Base-by-base conservation (phyloP, 2,797 vertebrate species). In the Neosalanx taihuensis region DNA sequence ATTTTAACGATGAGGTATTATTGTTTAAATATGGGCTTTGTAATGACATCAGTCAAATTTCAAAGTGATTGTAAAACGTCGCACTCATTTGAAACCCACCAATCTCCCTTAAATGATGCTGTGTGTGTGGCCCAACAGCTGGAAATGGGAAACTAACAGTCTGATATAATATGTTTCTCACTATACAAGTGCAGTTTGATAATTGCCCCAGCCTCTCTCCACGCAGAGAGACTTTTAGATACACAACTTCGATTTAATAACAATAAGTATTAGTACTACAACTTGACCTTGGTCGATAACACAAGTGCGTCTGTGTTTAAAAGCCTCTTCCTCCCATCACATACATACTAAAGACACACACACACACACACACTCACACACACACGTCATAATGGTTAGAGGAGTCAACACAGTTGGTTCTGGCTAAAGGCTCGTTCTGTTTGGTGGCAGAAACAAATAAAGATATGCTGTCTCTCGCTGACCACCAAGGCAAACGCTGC, bases 401-500 rank as follows among this genome's bases (percentile, higher is more conserved):
- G 70, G 73, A 83, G 78, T 70, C 79, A 69, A 69, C 58, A 75
- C 20, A 56, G 76, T 75, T 80, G 46, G 23, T 76, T 81, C 71
- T n/a, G 58, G 65, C 77, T 89, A 88, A 90, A 91, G 86, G 86
- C 89, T 72, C 65, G 72, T 81, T 86, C 82, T 90, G 88, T 90
- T 76, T 80, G 84, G 79, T 83, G 70, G 20, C 59, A 49, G 84
- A 85, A 85, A 83, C 82, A 91, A 89, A 91, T 86, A 87, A 89
- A 81, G 86, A 77, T 72, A 66, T 71, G 76, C 80, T 85, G 88
- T 87, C 86, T 88, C 78, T 33, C 81, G 56, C 56, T 58, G 81
- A 86, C 84, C 81, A 41, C 78, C 13, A 56, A 60, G 76, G 49
- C 71, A 83, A 84, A 58, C 26, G 30, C 75, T 37, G 41, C 74